These are phyloP conservation scores for Osedax frankpressi DNA, from an alignment of 2,888 invertebrate species.

Conservation along the genomic window DNA sequence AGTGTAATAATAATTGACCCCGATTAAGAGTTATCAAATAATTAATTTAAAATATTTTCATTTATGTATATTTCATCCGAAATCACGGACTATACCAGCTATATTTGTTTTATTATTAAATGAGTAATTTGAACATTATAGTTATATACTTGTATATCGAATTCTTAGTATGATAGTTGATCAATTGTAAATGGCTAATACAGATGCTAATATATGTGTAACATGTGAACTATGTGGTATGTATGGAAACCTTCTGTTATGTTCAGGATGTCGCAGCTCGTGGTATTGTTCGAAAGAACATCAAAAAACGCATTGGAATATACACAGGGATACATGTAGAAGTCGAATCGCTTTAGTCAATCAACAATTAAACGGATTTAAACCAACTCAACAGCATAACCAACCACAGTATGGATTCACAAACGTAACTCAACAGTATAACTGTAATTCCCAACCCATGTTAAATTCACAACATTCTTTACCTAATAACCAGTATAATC, in stretches of 20 bases:
- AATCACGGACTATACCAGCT: too few species aligned
- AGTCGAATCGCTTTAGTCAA: too few species aligned
- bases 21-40: too few species aligned
- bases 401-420: neutral
- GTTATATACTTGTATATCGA: too few species aligned
- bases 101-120: too few species aligned
- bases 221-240: conserved; percentile 37
- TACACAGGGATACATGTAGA: conserved; percentile 33
- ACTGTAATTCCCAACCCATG: neutral
- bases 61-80: too few species aligned
- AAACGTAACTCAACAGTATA: neutral
- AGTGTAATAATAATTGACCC: too few species aligned
- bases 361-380: too few species aligned
- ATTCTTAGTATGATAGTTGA: too few species aligned
- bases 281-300: conserved; percentile 41
- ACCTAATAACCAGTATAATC: neutral
- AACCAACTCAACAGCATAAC: too few species aligned
- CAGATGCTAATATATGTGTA: neutral
- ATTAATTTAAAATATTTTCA: too few species aligned
- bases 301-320: conserved; percentile 37
- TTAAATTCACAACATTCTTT: neutral
- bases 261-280: conserved; percentile 34
- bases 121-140: too few species aligned
- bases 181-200: neutral
- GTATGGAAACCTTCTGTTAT: conserved; percentile 34